Percentiles rank a stretch among this genome's conserved stretches.
These are phyloP conservation scores for Andrena flavipes DNA, from an alignment of 2,888 invertebrate genomes.

Conservation along the genomic window DNA sequence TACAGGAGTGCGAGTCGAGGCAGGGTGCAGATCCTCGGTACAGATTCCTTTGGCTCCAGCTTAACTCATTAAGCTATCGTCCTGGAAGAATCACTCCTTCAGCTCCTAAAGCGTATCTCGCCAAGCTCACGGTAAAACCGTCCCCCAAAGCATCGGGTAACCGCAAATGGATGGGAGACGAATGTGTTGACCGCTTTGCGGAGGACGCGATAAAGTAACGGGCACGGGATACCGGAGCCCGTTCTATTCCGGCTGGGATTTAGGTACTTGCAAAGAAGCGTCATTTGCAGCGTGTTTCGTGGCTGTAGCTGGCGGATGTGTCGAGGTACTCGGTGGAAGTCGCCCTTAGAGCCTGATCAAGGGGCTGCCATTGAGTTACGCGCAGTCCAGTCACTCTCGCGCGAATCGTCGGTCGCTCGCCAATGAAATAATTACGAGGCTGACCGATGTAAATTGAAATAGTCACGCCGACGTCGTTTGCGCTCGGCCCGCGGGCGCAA, in stretches of 20 bases:
- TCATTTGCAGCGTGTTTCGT: neutral
- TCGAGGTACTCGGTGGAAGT: neutral
- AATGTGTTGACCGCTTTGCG: slow-evolving; percentile 5
- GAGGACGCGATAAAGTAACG: neutral
- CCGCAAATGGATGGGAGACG: neutral
- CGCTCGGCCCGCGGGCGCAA: slow-evolving; percentile 40
- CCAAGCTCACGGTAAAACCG: neutral
- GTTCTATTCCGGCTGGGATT: neutral
- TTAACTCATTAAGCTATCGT: neutral
- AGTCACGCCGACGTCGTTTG: slow-evolving; percentile 43
- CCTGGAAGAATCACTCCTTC: neutral
- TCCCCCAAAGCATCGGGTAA: neutral
- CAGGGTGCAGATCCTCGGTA: neutral
- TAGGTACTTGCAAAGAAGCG: neutral
- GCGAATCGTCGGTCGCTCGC: neutral
- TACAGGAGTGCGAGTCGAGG: too few species aligned
- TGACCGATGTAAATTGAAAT: slow-evolving; percentile 61
- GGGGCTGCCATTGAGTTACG: slow-evolving; percentile 18
- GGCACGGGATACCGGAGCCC: neutral
- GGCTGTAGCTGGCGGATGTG: too few species aligned
- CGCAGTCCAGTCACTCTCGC: neutral
- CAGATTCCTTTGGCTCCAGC: neutral
- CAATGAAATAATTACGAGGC: slow-evolving; percentile 59
- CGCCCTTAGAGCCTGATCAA: neutral
- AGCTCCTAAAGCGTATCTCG: neutral